Evolutionary conservation across 2,797 vertebrate genomes (phyloP).

Genomic region (Periophthalmus magnuspinnatus): DNA sequence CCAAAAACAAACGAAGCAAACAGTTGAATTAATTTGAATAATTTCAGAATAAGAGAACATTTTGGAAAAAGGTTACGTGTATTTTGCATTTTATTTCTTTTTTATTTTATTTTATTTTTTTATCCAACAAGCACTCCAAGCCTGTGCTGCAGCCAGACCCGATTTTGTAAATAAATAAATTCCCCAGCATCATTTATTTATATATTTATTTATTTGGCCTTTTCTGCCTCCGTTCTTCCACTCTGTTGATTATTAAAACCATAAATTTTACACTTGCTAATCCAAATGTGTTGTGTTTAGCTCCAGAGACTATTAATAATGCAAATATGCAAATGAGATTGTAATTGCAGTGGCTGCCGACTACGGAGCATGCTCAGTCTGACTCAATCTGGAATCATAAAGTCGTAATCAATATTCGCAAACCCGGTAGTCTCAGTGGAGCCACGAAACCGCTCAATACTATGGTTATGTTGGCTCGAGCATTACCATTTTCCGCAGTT

Average conservation of each 20-base stretch:
- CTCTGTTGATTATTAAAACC: constrained; percentile 2
- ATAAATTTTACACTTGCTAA: not conserved
- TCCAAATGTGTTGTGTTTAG: not conserved
- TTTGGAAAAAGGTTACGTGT: too few relatives aligned
- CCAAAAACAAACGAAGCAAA: too few relatives aligned
- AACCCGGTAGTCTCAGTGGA: not conserved
- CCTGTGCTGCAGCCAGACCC: too few relatives aligned
- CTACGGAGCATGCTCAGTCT: constrained; percentile 1
- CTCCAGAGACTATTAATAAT: constrained; percentile 2
- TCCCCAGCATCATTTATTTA: not conserved
- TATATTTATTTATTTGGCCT: not conserved
- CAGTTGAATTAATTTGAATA: too few relatives aligned
- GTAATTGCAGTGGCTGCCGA: not conserved
- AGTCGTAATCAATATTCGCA: not conserved
- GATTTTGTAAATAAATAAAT: too few relatives aligned
- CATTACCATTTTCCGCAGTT: not conserved
- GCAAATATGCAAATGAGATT: constrained; percentile 5
- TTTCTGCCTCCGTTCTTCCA: not conserved
- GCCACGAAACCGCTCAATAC: not conserved
- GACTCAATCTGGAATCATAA: not conserved
- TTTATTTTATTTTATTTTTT: too few relatives aligned
- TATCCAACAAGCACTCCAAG: not conserved
- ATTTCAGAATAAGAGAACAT: too few relatives aligned
- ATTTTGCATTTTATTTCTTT: too few relatives aligned
- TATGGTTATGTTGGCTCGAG: not conserved